Evolutionary conservation across 64 coral and sea anemone species (phyloP), one percentile per base, ranked within the genome.

Genomic region (Anthopleura sola): DNA sequence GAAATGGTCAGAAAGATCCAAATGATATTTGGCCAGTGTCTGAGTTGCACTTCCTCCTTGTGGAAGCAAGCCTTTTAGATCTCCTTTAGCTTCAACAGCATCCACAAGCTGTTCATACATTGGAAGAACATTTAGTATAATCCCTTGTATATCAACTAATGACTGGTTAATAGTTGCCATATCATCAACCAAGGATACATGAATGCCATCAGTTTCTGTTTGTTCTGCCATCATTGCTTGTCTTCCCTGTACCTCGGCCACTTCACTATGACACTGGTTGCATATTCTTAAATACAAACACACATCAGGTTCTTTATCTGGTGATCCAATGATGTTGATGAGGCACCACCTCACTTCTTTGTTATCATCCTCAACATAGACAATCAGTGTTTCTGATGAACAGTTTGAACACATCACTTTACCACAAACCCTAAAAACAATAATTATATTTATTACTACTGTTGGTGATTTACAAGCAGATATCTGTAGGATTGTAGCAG

Each of bases 1-100:
- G 37, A 99, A 99, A 34, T 95, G 78, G 55, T 99, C 97, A 29
- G 97, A 99, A 69, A 94, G 88, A 36, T 99, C 97, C 17, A 92
- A 64, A 57, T 95, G 90, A 24, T 95, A 99, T 75, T 89, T 88
- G 3, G 97, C 97, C 24, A 99, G 76, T 5, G 80, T 60, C 74
- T 99, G 90, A 6, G 90, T 99, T 2, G 87, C 74, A 54, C 97
- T 99, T 31, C 57, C n/a, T 11, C 88, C 92, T 68, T 89, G 75
- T 0, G 90, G 92, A 0, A 99, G 78, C 36, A 99, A 78, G 33
- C 75, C 87, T 68, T 86, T 94, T 9, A 99, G 88, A 34, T 99
- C 90, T 2, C 90, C 85, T 82, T 95, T 91, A 6, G 90, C 92
- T 69, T 94, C 93, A 50, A 99, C 90, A 20, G 92, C 93, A 34